phyloP scores from a whole-genome alignment of 1,140 invertebrate genomes.

The Aphidius ervi region DNA sequence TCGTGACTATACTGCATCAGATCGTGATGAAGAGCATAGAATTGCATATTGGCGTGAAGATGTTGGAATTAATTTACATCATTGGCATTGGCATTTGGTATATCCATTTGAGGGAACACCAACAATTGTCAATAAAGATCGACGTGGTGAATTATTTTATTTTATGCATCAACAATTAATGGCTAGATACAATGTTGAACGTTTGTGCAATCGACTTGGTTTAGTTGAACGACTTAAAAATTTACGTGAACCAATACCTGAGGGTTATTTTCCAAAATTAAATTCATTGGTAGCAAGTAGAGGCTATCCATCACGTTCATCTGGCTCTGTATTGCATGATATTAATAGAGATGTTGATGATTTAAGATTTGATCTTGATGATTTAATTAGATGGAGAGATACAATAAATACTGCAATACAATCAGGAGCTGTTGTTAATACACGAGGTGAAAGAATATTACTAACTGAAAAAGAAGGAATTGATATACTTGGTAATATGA shows the following conservation, averaged over 20 bases:
- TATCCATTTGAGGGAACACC: conserved; percentile 64
- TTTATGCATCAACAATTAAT: conserved; percentile 55
- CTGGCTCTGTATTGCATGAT: conserved; percentile 59
- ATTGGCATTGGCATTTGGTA: conserved; percentile 84
- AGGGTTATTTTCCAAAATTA: conserved; percentile 72
- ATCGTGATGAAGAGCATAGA: conserved; percentile 70
- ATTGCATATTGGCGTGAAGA: conserved; percentile 61
- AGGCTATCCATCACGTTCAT: conserved; percentile 61
- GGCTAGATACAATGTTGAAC: conserved; percentile 67
- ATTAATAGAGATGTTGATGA: conserved; percentile 65
- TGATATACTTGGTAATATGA: conserved; percentile 74
- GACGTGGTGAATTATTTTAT: conserved; percentile 61
- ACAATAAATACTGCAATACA: conserved; percentile 72
- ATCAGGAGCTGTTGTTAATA: conserved; percentile 56
- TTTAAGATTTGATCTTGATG: conserved; percentile 62
- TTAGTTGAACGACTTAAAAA: conserved; percentile 59
- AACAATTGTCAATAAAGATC: conserved; percentile 54
- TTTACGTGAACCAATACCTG: conserved; percentile 59
- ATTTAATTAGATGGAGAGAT: conserved; percentile 71
- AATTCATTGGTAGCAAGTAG: conserved; percentile 63
- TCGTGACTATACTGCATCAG: conserved; percentile 67
- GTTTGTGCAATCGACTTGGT: conserved; percentile 60
- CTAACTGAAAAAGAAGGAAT: conserved; percentile 69
- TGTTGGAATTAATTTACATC: conserved; percentile 61
- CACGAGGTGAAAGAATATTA: conserved; percentile 52